phyloP scores from a whole-genome alignment of 92 coral and sea anemone genomes.

The Anthopleura xanthogrammica region DNA sequence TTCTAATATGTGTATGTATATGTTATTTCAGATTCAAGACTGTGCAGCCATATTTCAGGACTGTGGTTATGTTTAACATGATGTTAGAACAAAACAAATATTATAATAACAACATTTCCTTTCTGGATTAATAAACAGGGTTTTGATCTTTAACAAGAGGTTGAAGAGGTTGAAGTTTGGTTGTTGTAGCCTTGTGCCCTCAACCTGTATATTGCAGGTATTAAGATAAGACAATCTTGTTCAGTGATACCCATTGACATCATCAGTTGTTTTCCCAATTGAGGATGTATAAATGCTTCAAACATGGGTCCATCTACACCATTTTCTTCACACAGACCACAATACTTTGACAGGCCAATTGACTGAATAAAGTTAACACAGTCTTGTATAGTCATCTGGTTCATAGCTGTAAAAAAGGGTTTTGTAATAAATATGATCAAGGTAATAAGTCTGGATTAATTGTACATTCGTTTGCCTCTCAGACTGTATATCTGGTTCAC shows the following conservation, averaged over 20 bases:
- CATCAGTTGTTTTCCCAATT: slow-evolving; percentile 32
- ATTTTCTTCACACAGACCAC: slow-evolving; percentile 2
- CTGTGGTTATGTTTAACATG: slow-evolving; percentile 32
- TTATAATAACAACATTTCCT: background rate
- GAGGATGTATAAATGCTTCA: slow-evolving; percentile 16
- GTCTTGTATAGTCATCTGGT: slow-evolving; percentile 30
- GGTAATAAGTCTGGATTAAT: background rate
- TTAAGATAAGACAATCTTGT: slow-evolving; percentile 13
- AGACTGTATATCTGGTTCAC: background rate
- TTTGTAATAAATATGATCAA: background rate
- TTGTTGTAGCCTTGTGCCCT: slow-evolving; percentile 36
- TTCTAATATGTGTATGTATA: slow-evolving; percentile 3
- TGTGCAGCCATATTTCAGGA: slow-evolving; percentile 24
- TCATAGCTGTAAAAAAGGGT: slow-evolving; percentile 20
- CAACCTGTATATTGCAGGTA: slow-evolving; percentile 26
- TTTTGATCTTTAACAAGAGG: background rate
- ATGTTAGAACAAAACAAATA: background rate
- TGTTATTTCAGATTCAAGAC: slow-evolving; percentile 35
- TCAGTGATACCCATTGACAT: slow-evolving; percentile 31
- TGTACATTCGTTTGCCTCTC: background rate
- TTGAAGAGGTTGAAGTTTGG: slow-evolving; percentile 5
- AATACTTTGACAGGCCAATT: slow-evolving; percentile 22
- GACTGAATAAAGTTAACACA: slow-evolving; percentile 8
- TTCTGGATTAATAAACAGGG: background rate
- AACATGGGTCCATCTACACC: slow-evolving; percentile 15